These are phyloP conservation scores for Xenopus borealis DNA, from an alignment of 2,113 vertebrate species.

Conservation along the genomic window DNA sequence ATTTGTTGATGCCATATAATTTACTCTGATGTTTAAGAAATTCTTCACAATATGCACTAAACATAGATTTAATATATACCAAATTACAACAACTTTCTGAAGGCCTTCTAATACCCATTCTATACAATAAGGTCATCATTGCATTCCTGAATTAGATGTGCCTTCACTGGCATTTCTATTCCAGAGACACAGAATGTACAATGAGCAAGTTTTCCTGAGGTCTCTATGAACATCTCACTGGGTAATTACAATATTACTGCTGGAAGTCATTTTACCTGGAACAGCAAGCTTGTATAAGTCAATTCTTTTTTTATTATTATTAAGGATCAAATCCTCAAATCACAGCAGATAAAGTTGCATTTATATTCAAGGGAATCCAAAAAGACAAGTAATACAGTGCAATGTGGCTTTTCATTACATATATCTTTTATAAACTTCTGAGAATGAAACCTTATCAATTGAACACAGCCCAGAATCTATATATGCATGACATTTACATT, in stretches of 20 bases:
- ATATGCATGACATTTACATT: too few relatives aligned
- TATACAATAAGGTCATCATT: slow-evolving; percentile 37
- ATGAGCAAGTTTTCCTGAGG: slow-evolving; percentile 21
- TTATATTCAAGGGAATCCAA: too few relatives aligned
- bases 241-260: slow-evolving; percentile 32
- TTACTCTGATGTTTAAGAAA: slow-evolving; percentile 34
- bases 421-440: too few relatives aligned
- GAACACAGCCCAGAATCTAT: too few relatives aligned
- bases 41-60: slow-evolving; percentile 42
- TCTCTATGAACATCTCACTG: slow-evolving; percentile 25
- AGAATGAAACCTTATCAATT: too few relatives aligned
- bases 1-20: slow-evolving; percentile 27
- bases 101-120: slow-evolving; percentile 10
- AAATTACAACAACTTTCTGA: slow-evolving; percentile 19
- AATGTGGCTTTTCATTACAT: too few relatives aligned
- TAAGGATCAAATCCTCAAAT: too few relatives aligned
- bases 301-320: too few relatives aligned
- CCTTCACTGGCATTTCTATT: slow-evolving; percentile 21
- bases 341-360: too few relatives aligned
- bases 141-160: slow-evolving; percentile 26
- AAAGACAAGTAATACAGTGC: too few relatives aligned
- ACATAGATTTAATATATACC: slow-evolving; percentile 37
- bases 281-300: slow-evolving; percentile 12
- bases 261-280: slow-evolving; percentile 15
- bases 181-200: slow-evolving; percentile 24